phyloP scores from a whole-genome alignment of 1,140 invertebrate species.

The Sycophaga agraensis region DNA sequence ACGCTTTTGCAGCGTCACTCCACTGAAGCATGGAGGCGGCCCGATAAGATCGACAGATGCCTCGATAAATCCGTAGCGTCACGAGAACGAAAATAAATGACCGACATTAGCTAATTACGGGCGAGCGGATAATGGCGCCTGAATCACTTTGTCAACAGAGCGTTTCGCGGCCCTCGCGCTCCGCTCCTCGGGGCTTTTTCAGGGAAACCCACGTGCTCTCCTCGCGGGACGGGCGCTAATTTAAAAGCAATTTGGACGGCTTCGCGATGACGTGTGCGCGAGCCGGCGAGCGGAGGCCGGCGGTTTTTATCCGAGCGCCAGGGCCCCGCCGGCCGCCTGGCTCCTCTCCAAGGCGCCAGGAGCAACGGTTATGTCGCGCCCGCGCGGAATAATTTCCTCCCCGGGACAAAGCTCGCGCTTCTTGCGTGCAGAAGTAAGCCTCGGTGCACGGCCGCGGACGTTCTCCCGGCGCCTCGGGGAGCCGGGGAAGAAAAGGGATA shows the following conservation, averaged over 20 bases:
- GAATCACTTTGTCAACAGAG: slow-evolving; percentile 9
- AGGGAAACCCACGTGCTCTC: background rate
- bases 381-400: no score
- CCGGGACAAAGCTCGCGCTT: no score
- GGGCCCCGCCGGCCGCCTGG: no score
- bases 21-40: background rate
- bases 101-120: slow-evolving; percentile 11
- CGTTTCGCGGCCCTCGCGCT: background rate
- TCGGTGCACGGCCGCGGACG: no score
- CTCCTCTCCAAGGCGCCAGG: no score
- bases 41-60: background rate
- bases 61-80: background rate
- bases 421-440: no score
- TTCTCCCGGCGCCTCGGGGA: no score
- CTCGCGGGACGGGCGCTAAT: background rate
- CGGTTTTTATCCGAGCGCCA: no score
- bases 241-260: slow-evolving; percentile 25
- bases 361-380: no score
- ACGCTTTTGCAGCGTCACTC: background rate
- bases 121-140: slow-evolving; percentile 6
- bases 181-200: slow-evolving; percentile 7
- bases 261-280: slow-evolving; percentile 14
- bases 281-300: no score
- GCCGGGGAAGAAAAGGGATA: no score
- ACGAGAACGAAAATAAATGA: background rate